These are phyloP conservation scores for Leucoma salicis DNA, from an alignment of 2,888 invertebrate species.

Conservation along the genomic window DNA sequence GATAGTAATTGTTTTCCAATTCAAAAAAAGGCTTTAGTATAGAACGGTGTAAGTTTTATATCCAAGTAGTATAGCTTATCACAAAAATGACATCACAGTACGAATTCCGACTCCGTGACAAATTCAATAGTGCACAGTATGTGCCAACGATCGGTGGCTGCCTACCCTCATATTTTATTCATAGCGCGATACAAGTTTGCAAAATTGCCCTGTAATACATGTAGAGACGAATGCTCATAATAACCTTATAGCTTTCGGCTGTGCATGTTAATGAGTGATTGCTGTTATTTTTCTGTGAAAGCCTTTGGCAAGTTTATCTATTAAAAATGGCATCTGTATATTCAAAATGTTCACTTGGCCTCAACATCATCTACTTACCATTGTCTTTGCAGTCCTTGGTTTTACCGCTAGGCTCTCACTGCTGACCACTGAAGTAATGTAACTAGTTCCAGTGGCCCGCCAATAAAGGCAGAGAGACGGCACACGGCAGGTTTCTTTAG, in stretches of 20 bases:
- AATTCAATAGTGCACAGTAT: constrained; percentile 22
- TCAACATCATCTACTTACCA: too few species aligned
- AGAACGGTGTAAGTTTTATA: not conserved
- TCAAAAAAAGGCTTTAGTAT: too few species aligned
- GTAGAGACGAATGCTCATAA: constrained; percentile 14
- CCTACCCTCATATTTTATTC: constrained; percentile 34
- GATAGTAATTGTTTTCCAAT: too few species aligned
- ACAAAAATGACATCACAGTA: not conserved
- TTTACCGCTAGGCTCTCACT: too few species aligned
- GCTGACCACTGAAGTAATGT: too few species aligned
- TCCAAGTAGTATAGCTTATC: not conserved
- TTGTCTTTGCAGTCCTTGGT: too few species aligned
- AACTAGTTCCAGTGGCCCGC: too few species aligned
- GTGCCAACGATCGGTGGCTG: constrained; percentile 16
- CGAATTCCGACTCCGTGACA: constrained; percentile 5
- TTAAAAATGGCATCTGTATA: too few species aligned
- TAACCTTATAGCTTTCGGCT: constrained; percentile 7
- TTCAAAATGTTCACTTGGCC: too few species aligned
- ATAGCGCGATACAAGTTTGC: constrained; percentile 27
- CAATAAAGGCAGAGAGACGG: too few species aligned
- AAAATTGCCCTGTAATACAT: constrained; percentile 18
- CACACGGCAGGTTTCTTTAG: too few species aligned
- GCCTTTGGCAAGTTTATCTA: too few species aligned
- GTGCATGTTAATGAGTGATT: constrained; percentile 8
- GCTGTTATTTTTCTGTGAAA: not conserved